These are phyloP conservation scores for Ptilorrhoa leucosticta DNA, from an alignment of 2,113 vertebrate genomes.

Conservation along the genomic window DNA sequence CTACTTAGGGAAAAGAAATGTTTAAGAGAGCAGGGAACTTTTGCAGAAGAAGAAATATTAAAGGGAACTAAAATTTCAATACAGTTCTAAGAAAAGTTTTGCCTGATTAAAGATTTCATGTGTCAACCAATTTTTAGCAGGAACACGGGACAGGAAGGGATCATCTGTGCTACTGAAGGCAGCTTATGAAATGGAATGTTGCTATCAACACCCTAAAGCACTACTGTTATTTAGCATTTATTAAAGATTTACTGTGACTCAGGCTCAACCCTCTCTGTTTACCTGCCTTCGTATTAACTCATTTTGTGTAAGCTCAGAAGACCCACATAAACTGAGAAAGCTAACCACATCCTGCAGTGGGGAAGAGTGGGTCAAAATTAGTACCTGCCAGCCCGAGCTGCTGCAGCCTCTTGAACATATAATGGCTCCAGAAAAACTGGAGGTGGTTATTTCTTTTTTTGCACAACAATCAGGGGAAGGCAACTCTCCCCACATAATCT, in stretches of 20 bases:
- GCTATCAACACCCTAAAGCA: not conserved
- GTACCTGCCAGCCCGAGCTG: not conserved
- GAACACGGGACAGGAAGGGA: not conserved
- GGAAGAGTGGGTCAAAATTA: not conserved
- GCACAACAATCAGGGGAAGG: not conserved
- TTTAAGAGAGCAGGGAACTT: not conserved
- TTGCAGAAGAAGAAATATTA: not conserved
- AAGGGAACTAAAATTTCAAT: not conserved
- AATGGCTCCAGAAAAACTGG: not conserved
- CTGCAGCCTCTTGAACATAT: not conserved
- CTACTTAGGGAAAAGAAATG: not conserved
- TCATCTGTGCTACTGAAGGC: not conserved
- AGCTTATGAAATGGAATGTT: not conserved
- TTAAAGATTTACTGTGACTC: not conserved
- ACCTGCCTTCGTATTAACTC: not conserved
- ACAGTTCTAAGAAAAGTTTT: not conserved
- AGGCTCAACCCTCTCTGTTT: not conserved
- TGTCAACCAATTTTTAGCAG: not conserved
- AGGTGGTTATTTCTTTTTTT: not conserved
- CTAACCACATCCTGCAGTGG: not conserved
- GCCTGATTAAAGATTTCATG: not conserved
- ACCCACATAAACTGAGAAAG: not conserved
- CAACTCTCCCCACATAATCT: not conserved
- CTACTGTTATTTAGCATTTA: not conserved
- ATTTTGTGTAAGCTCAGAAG: not conserved